Percentiles rank a stretch among this genome's conserved stretches.
Evolutionary conservation across 1,140 invertebrate genomes (phyloP).

Genomic region (Thalassaphorura encarpata): DNA sequence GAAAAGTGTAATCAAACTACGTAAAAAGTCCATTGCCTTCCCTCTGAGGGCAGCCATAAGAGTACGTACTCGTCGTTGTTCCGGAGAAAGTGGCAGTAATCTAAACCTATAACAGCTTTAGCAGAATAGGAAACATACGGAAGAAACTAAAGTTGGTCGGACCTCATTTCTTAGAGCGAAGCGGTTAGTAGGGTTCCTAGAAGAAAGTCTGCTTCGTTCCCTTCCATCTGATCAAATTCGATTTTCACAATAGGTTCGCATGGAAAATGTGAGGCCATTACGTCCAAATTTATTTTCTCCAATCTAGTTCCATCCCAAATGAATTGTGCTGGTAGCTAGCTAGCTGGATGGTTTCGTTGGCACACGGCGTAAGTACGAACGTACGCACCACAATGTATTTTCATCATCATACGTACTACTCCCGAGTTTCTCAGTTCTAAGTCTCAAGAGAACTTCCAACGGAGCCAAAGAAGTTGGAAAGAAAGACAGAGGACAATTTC

Average conservation of each 20-base stretch:
- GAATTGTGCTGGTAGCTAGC: not conserved
- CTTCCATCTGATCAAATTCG: not conserved
- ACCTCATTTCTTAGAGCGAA: not conserved
- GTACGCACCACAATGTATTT: not conserved
- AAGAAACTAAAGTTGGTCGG: no score
- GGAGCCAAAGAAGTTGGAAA: not conserved
- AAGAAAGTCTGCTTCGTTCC: not conserved
- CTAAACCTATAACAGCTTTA: no score
- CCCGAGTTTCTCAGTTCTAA: no score
- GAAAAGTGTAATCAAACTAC: no score
- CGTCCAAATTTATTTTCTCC: not conserved
- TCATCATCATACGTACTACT: not conserved
- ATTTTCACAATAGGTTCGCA: not conserved
- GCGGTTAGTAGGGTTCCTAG: not conserved
- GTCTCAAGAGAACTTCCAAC: not conserved
- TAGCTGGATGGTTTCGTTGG: not conserved
- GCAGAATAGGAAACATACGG: no score
- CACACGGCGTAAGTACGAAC: not conserved
- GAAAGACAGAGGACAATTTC: not conserved
- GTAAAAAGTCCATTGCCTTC: no score
- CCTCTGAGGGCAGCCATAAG: no score
- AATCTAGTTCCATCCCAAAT: not conserved
- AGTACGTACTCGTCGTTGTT: no score
- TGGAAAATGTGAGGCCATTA: conserved; percentile 3
- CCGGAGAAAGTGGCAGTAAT: no score